Evolutionary conservation across 2,113 vertebrate species (phyloP), one percentile per base, ranked within the genome.

Genomic region (Bos indicus): DNA sequence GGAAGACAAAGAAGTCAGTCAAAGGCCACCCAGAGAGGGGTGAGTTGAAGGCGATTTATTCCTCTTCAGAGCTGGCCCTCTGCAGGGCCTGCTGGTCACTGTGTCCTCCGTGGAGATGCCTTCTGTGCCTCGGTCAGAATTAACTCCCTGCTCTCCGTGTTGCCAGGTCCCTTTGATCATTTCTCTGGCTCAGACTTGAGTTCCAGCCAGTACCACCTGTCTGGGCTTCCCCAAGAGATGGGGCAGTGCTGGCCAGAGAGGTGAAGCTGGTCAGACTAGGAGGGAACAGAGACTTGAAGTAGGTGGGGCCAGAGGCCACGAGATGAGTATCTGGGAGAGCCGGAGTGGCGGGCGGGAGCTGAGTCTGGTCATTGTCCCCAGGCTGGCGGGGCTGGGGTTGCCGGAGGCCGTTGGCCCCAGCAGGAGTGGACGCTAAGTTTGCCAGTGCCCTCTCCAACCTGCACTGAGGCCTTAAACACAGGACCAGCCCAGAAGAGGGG

Each of bases 1-100:
- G 40, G 83, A 97, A 97, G 60, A 97, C 86, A 96, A 90, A 96
- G 56, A 64, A 91, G 60, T 82, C 30, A 94, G 40, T 85, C 95
- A 78, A 88, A 97, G 77, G 86, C 83, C 46, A 88, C 28, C 17
- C 40, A 6, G 33, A 91, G 57, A 3, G 28, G 17, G 19, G 12
- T 23, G 40, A 84, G 36, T 26, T 36, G 52, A 84, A 82, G 48
- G 30, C 0, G 1, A 81, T 52, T 62, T 46, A 77, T 62, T 85
- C 59, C 15, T 88, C 74, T 43, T 40, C 21, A 33, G 48, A 64
- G 52, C 54, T 40, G 89, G 86, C 6, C 46, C 12, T 85, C 62
- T 92, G 51, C 62, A 57, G 56, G 71, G 26, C 17, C 0, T 28
- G 46, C 30, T 23, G 78, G 77, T 25, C 71, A 85, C 26, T 5